Base-by-base conservation (phyloP, 2,888 invertebrate species). In the Tetheella fluctuosa region DNA sequence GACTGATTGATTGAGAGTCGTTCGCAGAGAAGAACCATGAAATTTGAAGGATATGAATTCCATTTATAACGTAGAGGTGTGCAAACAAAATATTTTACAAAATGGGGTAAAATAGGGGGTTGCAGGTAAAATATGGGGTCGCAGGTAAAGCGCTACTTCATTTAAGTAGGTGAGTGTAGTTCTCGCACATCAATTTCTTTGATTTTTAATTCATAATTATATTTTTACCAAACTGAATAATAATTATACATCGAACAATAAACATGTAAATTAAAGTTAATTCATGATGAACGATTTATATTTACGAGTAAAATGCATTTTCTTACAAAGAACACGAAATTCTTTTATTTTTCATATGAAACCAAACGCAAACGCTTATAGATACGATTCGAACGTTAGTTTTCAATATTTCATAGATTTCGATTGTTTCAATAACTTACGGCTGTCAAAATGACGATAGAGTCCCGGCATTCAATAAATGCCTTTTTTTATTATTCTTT, bases 401-500 rank as follows among this genome's bases (percentile, higher is more conserved):
- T 76, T 79, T 74, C 81, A 81, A 84, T 85, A 84, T 85, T 84
- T 85, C 83, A 83, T 77, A 71, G 69, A 77, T 74, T 78, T 73
- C 70, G 71, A 80, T 79, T 76, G 82, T 74, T 73, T 73, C 84
- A 81, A 83, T 83, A 83, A 81, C 76, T 83, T 79, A 81, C 74
- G 80, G 71, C 81, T 83, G 85, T 82, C 85, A 82, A 70, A 79
- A 79, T 61, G 73, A 69, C 76, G 82, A 80, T 80, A 79, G 71
- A 78, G 72, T 69, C 54, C 63, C 65, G 65, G 60, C 68, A 69
- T 78, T 77, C 71, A 74, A 77, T 77, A 76, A 71, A 68, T 48
- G 53, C 54, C 59, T 63, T 58, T 56, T 61, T 63, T 61, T 57
- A 61, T 64, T 64, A 75, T 72, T 67, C 60, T 59, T 66, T 63